Base-by-base conservation (phyloP, 2,888 invertebrate genomes). In the Deilephila elpenor region DNA sequence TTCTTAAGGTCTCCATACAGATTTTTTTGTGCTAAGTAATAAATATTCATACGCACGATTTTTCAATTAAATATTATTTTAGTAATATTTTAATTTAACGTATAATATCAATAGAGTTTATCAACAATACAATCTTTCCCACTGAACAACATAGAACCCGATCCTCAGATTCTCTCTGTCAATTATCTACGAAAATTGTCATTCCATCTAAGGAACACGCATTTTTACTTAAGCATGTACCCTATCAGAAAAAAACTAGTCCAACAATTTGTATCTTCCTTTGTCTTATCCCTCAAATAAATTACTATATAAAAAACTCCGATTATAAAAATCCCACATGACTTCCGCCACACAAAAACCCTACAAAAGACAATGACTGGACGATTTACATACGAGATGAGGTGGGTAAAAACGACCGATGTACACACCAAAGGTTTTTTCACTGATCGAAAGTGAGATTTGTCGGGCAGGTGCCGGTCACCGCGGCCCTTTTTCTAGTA, bases 381-480 rank as follows among this genome's bases (percentile, higher is more conserved):
- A 77, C 87, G 90, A 92, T 93, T 93, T 92, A 92, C 92, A 93
- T 92, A 91, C 82, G 88, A 89, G 90, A 91, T 92, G 91, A 83
- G 79, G 74, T 76, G 32, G 17, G 37, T 59, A 70, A 71, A 60
- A 32, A 51, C 53, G 75, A 77, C 78, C 60, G 81, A 59, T 56
- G 71, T 71, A 59, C 53, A 32, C 32, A 53, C 53, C 25, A 56
- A 59, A 71, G 71, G 59, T 75, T 82, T 86, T 86, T 83, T 79
- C 78, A 78, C 73, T 77, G 83, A 89, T 89, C 86, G 92, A 93
- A 91, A 93, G 93, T 91, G 92, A 92, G 89, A 89, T 88, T 87
- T 84, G 78, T 79, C 5, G 76, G 85, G 93, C 93, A 93, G 93
- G 93, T 93, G 93, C 83, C 83, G 74, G 82, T 83, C 83, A 79